These are phyloP conservation scores for Sesia bembeciformis DNA, from an alignment of 2,888 invertebrate genomes.

Conservation along the genomic window DNA sequence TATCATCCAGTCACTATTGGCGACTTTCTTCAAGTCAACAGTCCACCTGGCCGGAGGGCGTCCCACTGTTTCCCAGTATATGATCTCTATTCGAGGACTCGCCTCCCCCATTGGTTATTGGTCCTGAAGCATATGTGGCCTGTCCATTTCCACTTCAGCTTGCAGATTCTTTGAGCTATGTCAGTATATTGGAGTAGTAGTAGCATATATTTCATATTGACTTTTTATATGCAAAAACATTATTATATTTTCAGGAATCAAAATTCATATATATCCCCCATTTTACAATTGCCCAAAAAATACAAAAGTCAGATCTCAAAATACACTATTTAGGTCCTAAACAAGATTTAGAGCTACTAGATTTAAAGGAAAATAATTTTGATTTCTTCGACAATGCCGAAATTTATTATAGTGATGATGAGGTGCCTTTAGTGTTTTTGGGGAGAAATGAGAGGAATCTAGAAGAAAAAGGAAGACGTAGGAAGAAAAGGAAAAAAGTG, in stretches of 20 bases:
- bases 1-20: too few species aligned
- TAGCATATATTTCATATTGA: not conserved
- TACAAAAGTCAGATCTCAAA: not conserved
- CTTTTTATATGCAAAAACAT: not conserved
- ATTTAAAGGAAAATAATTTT: not conserved
- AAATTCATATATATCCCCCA: not conserved
- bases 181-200: not conserved
- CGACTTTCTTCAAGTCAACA: too few species aligned
- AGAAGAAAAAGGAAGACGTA: constrained; percentile 1
- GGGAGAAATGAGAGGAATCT: constrained; percentile 5
- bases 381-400: constrained; percentile 3
- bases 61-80: too few species aligned
- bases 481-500: constrained; percentile 2
- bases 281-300: not conserved
- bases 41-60: too few species aligned
- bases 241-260: not conserved
- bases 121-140: too few species aligned
- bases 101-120: too few species aligned
- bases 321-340: not conserved
- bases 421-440: constrained; percentile 16
- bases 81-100: too few species aligned
- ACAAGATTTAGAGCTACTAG: not conserved
- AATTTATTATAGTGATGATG: constrained; percentile 13
- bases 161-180: too few species aligned
- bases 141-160: too few species aligned